Evolutionary conservation across 2,113 vertebrate genomes (phyloP), one percentile per base, ranked within the genome.

Genomic region (Serilophus lunatus): DNA sequence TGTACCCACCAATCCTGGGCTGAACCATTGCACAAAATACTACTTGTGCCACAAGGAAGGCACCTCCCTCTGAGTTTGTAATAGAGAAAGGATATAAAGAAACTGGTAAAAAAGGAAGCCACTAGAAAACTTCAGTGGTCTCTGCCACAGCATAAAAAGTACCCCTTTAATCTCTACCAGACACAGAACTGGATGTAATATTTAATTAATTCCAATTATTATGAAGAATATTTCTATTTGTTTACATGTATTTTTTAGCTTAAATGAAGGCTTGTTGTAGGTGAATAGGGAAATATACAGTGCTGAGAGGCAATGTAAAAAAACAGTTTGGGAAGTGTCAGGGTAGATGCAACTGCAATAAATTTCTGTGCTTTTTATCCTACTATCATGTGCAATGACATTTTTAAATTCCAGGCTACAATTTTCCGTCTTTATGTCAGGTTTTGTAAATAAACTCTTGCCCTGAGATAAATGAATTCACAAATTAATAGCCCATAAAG

Each of bases 401-500:
- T 90, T 87, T 94, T 87, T 50, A 57, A 89, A 82, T 91, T 75
- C 47, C 1, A 2, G 77, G 59, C 66, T 81, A 86, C 71, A 82
- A 42, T 57, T 56, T 54, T 51, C 26, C 59, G 65, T 44, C 60
- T 68, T 86, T 68, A 29, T 35, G 44, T 60, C 89, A 82, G 47
- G 40, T 31, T 78, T 71, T 90, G 76, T 74, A 94, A 81, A 90
- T 57, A 81, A 47, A 77, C 60, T 15, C 68, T 49, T 90, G 74
- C 57, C 70, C 57, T 45, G 81, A 84, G 65, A 95, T 45, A 93
- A 96, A 93, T 28, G 7, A 66, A 65, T 92, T 83, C 29, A 68
- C 78, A 87, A 90, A 95, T 92, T 88, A 95, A 85, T 76, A 95
- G 78, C 53, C 74, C 70, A 82, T 84, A 84, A 89, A 85, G 63